A percentile compares a stretch with the other conserved stretches of the same genome.
phyloP scores from a whole-genome alignment of 2,797 vertebrate species.

The Lacerta bilineata region DNA sequence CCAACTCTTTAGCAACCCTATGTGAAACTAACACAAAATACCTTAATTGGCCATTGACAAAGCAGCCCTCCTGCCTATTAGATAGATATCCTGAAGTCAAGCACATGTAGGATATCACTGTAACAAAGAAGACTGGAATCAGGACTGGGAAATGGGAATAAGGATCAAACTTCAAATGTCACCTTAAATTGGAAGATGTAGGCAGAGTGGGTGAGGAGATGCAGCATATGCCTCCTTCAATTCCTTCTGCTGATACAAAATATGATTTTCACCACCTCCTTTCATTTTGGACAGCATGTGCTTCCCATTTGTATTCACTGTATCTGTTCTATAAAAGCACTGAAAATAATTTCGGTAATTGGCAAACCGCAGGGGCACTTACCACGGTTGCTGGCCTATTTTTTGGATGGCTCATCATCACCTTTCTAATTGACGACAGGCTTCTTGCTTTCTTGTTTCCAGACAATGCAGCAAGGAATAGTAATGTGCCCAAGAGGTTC shows the following conservation, averaged over 20 bases:
- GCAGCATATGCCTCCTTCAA: conserved; percentile 57
- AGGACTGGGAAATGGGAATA: not conserved
- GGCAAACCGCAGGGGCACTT: conserved; percentile 81
- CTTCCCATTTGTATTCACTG: conserved; percentile 81
- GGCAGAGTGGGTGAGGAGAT: not conserved
- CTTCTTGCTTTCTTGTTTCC: conserved; percentile 79
- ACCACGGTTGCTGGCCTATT: conserved; percentile 79
- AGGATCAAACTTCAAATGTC: conserved; percentile 33
- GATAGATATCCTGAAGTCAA: conserved; percentile 30
- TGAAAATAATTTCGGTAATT: conserved; percentile 83
- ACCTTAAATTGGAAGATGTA: conserved; percentile 25
- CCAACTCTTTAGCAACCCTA: conserved; percentile 34
- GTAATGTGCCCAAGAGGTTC: conserved; percentile 73
- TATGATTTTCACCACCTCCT: conserved; percentile 59
- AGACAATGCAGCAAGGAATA: conserved; percentile 79
- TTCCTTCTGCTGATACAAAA: conserved; percentile 71
- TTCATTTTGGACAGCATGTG: conserved; percentile 70
- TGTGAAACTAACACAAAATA: conserved; percentile 32
- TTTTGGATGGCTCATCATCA: conserved; percentile 80
- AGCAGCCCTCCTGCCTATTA: rapidly evolving
- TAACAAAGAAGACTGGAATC: not conserved
- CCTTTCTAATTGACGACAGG: conserved; percentile 80
- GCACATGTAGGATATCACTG: conserved; percentile 16
- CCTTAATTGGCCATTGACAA: not conserved
- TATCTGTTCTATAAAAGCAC: conserved; percentile 76